Percentiles rank a stretch among this genome's conserved stretches.
These are phyloP conservation scores for Andrena hattorfiana DNA, from an alignment of 2,888 invertebrate genomes.

Conservation along the genomic window DNA sequence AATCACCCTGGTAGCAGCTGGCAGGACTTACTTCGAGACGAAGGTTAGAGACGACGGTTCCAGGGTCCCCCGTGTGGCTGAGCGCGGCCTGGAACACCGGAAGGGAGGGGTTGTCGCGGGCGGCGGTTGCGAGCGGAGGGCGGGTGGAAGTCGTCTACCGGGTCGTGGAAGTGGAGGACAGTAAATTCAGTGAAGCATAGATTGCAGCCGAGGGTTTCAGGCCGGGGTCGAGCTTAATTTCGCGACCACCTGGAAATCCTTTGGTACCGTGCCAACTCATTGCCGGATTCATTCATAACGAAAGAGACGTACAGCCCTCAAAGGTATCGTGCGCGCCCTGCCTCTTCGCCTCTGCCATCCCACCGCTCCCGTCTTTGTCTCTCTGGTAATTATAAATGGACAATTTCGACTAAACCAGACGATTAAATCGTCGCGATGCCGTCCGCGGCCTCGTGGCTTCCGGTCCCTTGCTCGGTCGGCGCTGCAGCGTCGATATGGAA, in stretches of 20 bases:
- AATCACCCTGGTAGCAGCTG: constrained; percentile 69
- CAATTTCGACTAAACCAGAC: constrained; percentile 31
- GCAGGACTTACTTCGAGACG: constrained; percentile 64
- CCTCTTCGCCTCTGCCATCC: background rate
- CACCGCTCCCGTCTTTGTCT: constrained; percentile 28
- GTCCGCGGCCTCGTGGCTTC: background rate
- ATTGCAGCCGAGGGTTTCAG: constrained; percentile 67
- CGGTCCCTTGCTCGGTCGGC: background rate
- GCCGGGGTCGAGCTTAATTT: constrained; percentile 76
- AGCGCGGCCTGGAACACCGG: constrained; percentile 41
- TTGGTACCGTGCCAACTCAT: constrained; percentile 77
- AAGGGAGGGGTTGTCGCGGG: constrained; percentile 59
- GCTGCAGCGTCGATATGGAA: no score
- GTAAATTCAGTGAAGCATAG: constrained; percentile 75
- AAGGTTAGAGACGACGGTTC: constrained; percentile 60
- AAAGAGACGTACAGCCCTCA: constrained; percentile 66
- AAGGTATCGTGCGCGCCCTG: constrained; percentile 55
- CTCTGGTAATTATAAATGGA: constrained; percentile 51
- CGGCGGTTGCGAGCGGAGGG: constrained; percentile 38
- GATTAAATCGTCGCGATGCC: constrained; percentile 17
- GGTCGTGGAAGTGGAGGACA: constrained; percentile 59
- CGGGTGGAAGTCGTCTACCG: constrained; percentile 51
- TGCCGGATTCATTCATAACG: constrained; percentile 75
- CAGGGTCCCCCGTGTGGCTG: constrained; percentile 43
- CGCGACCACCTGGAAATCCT: constrained; percentile 75